These are phyloP conservation scores for Montipora capitata DNA, from an alignment of 92 coral and sea anemone species.

Conservation along the genomic window DNA sequence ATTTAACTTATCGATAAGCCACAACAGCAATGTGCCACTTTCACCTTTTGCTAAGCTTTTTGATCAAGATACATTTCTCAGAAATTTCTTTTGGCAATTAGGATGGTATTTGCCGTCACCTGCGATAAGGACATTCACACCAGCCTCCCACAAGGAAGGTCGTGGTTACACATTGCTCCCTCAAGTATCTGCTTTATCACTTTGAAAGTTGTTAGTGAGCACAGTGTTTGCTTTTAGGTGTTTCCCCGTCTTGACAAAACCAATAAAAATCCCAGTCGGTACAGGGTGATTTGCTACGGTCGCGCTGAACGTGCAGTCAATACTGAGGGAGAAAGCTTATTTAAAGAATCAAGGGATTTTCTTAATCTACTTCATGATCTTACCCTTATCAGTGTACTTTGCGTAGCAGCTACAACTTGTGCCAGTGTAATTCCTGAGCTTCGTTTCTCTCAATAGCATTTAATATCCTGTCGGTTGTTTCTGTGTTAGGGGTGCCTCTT, in stretches of 20 bases:
- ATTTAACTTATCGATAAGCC: conserved; percentile 43
- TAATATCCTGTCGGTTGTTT: background rate
- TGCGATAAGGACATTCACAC: conserved; percentile 35
- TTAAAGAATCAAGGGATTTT: background rate
- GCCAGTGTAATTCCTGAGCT: conserved; percentile 25
- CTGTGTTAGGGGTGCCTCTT: conserved; percentile 14
- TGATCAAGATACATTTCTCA: background rate
- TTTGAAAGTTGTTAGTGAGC: conserved; percentile 49
- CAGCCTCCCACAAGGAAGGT: background rate
- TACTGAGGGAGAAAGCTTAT: background rate
- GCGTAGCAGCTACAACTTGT: conserved; percentile 34
- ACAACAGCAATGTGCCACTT: conserved; percentile 17
- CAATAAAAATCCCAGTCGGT: conserved; percentile 40
- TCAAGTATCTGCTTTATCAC: conserved; percentile 34
- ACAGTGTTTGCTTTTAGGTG: conserved; percentile 27
- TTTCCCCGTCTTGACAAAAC: conserved; percentile 13
- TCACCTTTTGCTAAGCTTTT: background rate
- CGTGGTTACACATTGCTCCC: conserved; percentile 27
- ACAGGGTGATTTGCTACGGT: background rate
- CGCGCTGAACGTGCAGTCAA: background rate
- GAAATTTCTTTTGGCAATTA: background rate
- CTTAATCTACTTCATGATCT: background rate
- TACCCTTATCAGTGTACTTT: conserved; percentile 23
- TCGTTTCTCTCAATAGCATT: background rate
- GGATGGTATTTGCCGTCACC: conserved; percentile 61